Evolutionary conservation across 2,888 invertebrate species (phyloP).

Genomic region (Gymnoscelis rufifasciata): DNA sequence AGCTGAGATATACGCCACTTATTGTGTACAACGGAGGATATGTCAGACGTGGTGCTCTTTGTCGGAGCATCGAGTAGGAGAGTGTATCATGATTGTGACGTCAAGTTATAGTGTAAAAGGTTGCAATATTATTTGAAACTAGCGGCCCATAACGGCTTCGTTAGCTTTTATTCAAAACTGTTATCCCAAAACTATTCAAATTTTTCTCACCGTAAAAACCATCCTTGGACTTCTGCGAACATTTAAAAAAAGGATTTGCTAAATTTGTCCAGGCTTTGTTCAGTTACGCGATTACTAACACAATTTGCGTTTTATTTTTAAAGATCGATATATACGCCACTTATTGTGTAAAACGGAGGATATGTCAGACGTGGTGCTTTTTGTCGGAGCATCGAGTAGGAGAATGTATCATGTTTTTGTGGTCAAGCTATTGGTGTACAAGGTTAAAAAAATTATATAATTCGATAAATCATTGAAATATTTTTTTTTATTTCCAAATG

Average conservation of each 20-base stretch:
- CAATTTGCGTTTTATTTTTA: too few relatives aligned
- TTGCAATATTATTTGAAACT: conserved; percentile 80
- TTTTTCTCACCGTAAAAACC: too few relatives aligned
- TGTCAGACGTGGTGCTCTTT: conserved; percentile 34
- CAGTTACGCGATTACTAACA: too few relatives aligned
- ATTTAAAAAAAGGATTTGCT: too few relatives aligned
- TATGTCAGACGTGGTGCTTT: conserved; percentile 33
- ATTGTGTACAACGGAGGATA: conserved; percentile 39
- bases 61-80: conserved; percentile 12
- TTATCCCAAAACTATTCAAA: too few relatives aligned
- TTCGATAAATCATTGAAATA: too few relatives aligned
- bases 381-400: conserved; percentile 23
- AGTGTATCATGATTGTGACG: background rate
- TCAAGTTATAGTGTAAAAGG: conserved; percentile 45
- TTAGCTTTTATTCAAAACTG: too few relatives aligned
- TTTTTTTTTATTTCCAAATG: too few relatives aligned
- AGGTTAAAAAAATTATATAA: too few relatives aligned
- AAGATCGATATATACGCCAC: conserved; percentile 61
- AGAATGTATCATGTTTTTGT: background rate
- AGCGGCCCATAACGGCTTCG: too few relatives aligned
- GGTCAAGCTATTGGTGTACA: conserved; percentile 31
- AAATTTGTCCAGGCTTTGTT: too few relatives aligned
- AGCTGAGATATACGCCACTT: conserved; percentile 56
- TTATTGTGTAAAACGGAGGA: conserved; percentile 39
- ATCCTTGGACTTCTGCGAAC: too few relatives aligned